Percentiles rank a stretch among this genome's conserved stretches.
phyloP scores from a whole-genome alignment of 1,140 invertebrate species.

The Tyrophagus putrescentiae region DNA sequence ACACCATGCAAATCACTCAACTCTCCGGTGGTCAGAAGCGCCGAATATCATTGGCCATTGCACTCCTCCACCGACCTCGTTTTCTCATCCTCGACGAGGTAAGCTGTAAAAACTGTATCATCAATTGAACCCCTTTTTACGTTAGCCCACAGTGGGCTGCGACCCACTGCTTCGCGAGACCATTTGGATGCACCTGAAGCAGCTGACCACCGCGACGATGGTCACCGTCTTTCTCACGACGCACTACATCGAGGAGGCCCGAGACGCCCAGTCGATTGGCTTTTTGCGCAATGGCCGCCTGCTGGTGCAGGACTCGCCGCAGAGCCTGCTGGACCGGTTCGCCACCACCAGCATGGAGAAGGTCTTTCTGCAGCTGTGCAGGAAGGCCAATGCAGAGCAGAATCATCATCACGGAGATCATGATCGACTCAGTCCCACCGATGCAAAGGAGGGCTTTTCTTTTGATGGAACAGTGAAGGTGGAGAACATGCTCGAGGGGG shows the following conservation, averaged over 20 bases:
- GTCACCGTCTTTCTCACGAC: constrained; percentile 36
- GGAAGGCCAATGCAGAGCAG: neutral
- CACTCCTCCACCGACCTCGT: constrained; percentile 78
- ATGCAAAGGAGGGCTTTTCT: neutral
- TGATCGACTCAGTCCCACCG: neutral
- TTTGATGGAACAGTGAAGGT: neutral
- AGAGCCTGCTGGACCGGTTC: constrained; percentile 28
- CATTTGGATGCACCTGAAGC: constrained; percentile 75
- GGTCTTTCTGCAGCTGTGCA: constrained; percentile 63
- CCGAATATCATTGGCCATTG: constrained; percentile 76
- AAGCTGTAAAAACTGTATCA: too few species aligned
- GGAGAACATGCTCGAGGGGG: neutral
- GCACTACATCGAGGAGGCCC: constrained; percentile 37
- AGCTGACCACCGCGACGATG: constrained; percentile 53
- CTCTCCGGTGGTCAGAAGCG: constrained; percentile 77
- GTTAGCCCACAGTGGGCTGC: constrained; percentile 79
- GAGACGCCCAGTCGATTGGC: constrained; percentile 33
- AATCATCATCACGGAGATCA: too few species aligned
- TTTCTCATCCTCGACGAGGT: constrained; percentile 88
- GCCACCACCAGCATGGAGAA: constrained; percentile 46
- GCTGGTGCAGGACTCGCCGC: constrained; percentile 33
- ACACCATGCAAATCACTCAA: constrained; percentile 25
- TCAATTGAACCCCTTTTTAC: constrained; percentile 49
- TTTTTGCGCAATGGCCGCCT: constrained; percentile 34
- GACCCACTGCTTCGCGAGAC: constrained; percentile 72